Evolutionary conservation across 1,140 invertebrate species (phyloP).

Genomic region (Cyclargus thomasi): DNA sequence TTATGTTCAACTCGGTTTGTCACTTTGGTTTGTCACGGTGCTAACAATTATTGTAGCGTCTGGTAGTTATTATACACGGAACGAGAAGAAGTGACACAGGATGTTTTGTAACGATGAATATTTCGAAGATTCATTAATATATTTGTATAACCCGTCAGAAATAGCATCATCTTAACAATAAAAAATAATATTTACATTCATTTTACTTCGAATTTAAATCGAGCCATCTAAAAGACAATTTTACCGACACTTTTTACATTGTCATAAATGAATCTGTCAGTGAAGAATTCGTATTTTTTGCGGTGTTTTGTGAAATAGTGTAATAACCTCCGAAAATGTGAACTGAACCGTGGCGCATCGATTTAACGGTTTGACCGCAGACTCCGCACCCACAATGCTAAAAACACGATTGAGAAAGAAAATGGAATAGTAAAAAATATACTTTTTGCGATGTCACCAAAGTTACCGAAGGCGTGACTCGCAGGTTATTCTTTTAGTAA

Average conservation of each 20-base stretch:
- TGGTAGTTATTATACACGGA: too few relatives aligned
- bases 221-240: not conserved
- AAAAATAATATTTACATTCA: too few relatives aligned
- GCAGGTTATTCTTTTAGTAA: not conserved
- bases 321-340: slow-evolving; percentile 42
- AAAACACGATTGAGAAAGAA: slow-evolving; percentile 30
- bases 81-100: too few relatives aligned
- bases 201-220: too few relatives aligned
- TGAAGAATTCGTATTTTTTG: slow-evolving; percentile 15
- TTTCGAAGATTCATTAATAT: too few relatives aligned
- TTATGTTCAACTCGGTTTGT: not conserved
- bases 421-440: slow-evolving; percentile 15
- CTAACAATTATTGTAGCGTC: too few relatives aligned
- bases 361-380: slow-evolving; percentile 43
- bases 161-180: too few relatives aligned
- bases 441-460: slow-evolving; percentile 14
- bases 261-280: not conserved
- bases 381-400: slow-evolving; percentile 40
- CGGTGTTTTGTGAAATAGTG: slow-evolving; percentile 31
- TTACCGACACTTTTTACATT: not conserved
- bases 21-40: not conserved
- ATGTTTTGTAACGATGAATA: too few relatives aligned
- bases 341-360: slow-evolving; percentile 54
- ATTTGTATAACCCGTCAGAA: too few relatives aligned
- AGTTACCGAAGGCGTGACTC: not conserved